Evolutionary conservation across 2,888 invertebrate species (phyloP), one percentile per base, ranked within the genome.

Genomic region (Ptilodon capucinus): DNA sequence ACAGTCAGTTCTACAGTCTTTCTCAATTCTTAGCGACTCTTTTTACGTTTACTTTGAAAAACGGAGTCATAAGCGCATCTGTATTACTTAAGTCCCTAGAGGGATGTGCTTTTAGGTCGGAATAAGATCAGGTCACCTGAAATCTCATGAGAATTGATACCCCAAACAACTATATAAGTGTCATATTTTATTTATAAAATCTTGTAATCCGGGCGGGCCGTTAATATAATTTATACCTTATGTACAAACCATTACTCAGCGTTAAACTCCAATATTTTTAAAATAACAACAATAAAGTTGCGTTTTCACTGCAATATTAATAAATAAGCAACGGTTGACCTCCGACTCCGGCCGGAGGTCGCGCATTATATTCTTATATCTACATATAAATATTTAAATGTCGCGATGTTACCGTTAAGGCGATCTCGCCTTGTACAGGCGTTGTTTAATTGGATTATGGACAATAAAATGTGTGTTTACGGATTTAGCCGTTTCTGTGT

Each of bases 361-460:
- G 17, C 1, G 28, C 21, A 2, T 11, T 11, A 7, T 17, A 14
- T 17, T 17, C 17, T 35, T 35, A 35, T 17, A 35, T 17, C 17
- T 17, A 35, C 17, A 17, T 35, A 17, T 13, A 32, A 13, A 35
- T 32, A 16, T 8, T 35, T 9, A 35, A 42, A 23, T 35, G 35
- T 35, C 35, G 18, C 23, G 23, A 35, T 42, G 23, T 23, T n/a
- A 18, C 35, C 35, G 19, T 42, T 42, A 34, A 19, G 42, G 35
- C 14, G 21, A 23, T 16, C 40, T 4, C 5, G 35, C 23, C 34
- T 42, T 42, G n/a, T 28, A n/a, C 3, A n/a, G 3, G n/a, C 4
- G n/a, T 28, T 28, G 28, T 25, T 28, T n/a, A n/a, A 28, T 28
- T 8, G 11, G 28, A 28, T 28, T 28, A n/a, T 28, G 8, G 23